phyloP scores from a whole-genome alignment of 2,888 invertebrate genomes.

The Chaetogeoica ovagalla region DNA sequence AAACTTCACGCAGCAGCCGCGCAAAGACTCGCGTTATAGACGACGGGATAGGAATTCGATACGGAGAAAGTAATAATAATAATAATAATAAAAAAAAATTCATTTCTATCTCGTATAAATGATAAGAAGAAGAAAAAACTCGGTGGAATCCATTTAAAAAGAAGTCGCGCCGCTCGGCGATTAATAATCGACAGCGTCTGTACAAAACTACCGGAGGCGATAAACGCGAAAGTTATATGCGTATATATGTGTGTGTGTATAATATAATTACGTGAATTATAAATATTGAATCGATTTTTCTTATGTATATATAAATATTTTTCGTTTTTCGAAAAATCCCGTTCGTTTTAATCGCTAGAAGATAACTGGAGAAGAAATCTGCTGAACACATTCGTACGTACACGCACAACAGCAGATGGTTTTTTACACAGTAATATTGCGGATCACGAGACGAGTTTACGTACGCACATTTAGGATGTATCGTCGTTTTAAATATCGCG shows the following conservation, averaged over 20 bases:
- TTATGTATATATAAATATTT: too few relatives aligned
- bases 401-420: too few relatives aligned
- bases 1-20: slow-evolving; percentile 7
- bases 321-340: not conserved
- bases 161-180: not conserved
- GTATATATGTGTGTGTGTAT: not conserved
- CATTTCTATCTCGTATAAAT: too few relatives aligned
- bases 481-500: too few relatives aligned
- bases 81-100: not conserved
- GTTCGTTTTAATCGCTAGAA: not conserved
- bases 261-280: too few relatives aligned
- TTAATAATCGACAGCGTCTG: not conserved
- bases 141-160: slow-evolving; percentile 7
- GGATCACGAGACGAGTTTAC: too few relatives aligned
- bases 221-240: slow-evolving; percentile 11
- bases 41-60: not conserved
- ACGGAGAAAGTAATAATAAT: slow-evolving; percentile 42
- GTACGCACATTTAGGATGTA: too few relatives aligned
- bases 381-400: too few relatives aligned
- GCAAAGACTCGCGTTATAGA: not conserved
- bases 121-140: slow-evolving; percentile 3
- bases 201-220: not conserved
- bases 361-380: too few relatives aligned
- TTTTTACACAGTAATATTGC: too few relatives aligned
- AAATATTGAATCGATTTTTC: not conserved